Conservation (phyloP, 2,888 invertebrate genomes). For the Xylota sylvarum region DNA sequence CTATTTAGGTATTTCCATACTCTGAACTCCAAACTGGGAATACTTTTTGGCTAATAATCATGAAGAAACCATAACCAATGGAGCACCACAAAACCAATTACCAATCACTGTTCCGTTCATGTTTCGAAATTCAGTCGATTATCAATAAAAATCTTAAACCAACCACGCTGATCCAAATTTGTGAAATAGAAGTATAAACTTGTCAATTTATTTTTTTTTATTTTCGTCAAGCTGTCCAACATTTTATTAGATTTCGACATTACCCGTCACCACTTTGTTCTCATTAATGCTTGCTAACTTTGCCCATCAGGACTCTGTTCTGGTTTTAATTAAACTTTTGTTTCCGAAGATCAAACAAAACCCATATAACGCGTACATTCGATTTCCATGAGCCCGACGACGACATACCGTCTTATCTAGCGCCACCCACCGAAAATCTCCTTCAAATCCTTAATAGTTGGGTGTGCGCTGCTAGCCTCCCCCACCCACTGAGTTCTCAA, state of each 20-base stretch:
- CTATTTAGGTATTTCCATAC: no score
- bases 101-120: no score
- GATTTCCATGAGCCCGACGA: conserved; percentile 1
- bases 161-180: neutral
- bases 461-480: no score
- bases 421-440: neutral
- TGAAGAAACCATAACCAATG: no score
- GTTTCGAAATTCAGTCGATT: no score
- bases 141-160: no score
- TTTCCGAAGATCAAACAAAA: conserved; percentile 29
- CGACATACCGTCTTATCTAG: neutral
- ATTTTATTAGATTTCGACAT: conserved; percentile 20
- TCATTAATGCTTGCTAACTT: conserved; percentile 44
- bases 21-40: no score
- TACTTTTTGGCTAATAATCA: no score
- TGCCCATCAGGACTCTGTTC: conserved; percentile 11
- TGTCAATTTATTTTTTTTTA: neutral
- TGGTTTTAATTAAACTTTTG: conserved; percentile 61
- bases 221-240: conserved; percentile 13
- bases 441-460: conserved; percentile 22
- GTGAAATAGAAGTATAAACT: neutral
- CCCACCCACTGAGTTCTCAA: conserved; percentile 18
- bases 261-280: conserved; percentile 10
- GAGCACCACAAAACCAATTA: no score
- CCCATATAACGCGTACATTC: conserved; percentile 29